phyloP scores from a whole-genome alignment of 2,113 vertebrate species.

The Barnardius zonarius region DNA sequence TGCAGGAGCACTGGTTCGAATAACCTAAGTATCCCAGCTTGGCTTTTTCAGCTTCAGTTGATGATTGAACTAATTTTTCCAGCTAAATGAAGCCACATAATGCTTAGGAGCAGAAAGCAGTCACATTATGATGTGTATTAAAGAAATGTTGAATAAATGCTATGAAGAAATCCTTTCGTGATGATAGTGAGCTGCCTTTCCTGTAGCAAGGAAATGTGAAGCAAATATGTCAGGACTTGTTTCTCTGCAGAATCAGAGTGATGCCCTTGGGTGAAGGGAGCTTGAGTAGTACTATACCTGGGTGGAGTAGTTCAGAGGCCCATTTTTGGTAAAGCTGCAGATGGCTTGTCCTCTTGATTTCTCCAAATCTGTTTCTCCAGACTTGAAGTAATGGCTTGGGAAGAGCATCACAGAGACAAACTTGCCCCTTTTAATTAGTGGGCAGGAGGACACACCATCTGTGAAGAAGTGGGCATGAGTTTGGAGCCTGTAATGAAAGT shows the following conservation, averaged over 20 bases:
- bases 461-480: not conserved
- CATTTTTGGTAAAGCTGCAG: not conserved
- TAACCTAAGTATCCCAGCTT: not conserved
- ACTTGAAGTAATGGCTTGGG: accelerated
- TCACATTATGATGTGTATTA: not conserved
- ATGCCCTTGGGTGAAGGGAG: not conserved
- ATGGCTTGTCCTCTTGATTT: not conserved
- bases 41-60: not conserved
- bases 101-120: not conserved
- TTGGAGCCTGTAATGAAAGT: not conserved
- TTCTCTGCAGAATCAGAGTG: not conserved
- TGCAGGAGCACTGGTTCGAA: accelerated
- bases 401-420: not conserved
- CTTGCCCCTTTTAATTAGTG: not conserved
- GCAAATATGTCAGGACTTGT: not conserved
- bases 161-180: not conserved
- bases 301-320: not conserved
- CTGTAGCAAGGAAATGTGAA: not conserved
- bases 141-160: not conserved
- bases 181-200: not conserved
- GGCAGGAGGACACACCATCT: not conserved
- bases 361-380: not conserved
- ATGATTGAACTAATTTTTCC: not conserved
- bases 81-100: not conserved
- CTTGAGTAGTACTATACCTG: accelerated